Evolutionary conservation across 1,140 invertebrate genomes (phyloP), one percentile per base, ranked within the genome.

Genomic region (Holcopasites calliopsidis): DNA sequence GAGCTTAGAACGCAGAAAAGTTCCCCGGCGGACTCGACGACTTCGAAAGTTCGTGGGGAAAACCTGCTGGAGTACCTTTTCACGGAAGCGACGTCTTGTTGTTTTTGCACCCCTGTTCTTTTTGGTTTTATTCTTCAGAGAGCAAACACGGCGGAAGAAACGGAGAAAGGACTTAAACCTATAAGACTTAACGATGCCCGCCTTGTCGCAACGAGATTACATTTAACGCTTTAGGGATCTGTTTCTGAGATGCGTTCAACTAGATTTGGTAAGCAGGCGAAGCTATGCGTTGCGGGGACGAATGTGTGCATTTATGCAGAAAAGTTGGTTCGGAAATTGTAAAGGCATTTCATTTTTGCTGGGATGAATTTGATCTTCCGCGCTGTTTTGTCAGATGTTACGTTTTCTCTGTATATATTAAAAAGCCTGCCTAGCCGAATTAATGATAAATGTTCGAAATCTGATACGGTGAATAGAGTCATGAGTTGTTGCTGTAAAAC

Each of bases 31-130:
- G 31, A 23, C 23, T 64, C 61, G 11, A 50, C 79, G 42, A 47
- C 65, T 58, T 74, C n/a, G 26, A 31, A 82, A 82, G 47, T 76
- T 40, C 6, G 8, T 23, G n/a, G 3, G 55, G 21, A 52, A 50
- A 18, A 10, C 26, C n/a, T n/a, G n/a, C 3, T 10, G 11, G 33
- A n/a, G 35, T 66, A 76, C 50, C 42, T 13, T 31, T 66, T 76
- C 33, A 18, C 31, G 18, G 7, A 8, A 26, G 38, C 23, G 47
- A 42, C 6, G 8, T 68, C 54, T 47, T 44, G 26, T 62, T 60
- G 21, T 23, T 42, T 64, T 47, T 26, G 35, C 33, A 5, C 31
- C 31, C 23, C 3, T 11, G 11, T n/a, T 47, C 3, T 38, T 13
- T 7, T 11, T 16, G 21, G 40, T 16, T 44, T 47, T 35, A 58